Base-by-base conservation (phyloP, 2,888 invertebrate species). In the Exocentrus adspersus region DNA sequence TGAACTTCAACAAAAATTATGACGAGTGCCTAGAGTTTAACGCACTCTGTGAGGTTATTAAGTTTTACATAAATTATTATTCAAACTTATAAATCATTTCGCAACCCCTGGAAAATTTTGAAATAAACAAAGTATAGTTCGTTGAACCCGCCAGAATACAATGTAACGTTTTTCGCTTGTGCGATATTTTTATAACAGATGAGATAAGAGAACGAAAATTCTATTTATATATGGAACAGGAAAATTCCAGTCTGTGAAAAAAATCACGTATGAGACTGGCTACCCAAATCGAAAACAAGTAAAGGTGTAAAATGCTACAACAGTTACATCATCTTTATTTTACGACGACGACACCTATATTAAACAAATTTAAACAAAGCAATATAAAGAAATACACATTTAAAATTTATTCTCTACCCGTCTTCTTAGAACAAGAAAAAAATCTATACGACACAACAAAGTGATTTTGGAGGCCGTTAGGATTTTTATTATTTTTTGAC, bases 1-100 rank as follows among this genome's bases (percentile, higher is more conserved):
- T 68, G 68, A 68, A 65, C 68, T 63, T 65, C 63, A 63, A 41
- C 61, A 63, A 65, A 68, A 68, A 65, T 58, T 65, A 65, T 68
- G 63, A 68, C 68, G 65, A 68, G 63, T 63, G 65, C 60, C n/a
- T 63, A 63, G 58, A 63, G 68, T 63, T 65, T 65, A 68, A 68
- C 46, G 68, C 41, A 48, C 68, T 59, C 62, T 45, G 19, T 43
- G 53, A 59, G 54, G 45, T 68, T 62, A 59, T 60, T 60, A 62
- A 50, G 45, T 64, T 67, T 62, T 62, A 67, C 62, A 62, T 64
- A 56, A 53, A 62, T 61, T 67, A 67, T 59, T 63, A 57, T 42
- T 43, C 43, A 58, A 45, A 50, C 43, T 64, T 52, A 64, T 52
- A 52, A 50, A 56, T 28, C 50, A 32, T 68, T 65, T 68, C 67